phyloP scores from a whole-genome alignment of 1,140 invertebrate genomes.

The Bombus huntii region DNA sequence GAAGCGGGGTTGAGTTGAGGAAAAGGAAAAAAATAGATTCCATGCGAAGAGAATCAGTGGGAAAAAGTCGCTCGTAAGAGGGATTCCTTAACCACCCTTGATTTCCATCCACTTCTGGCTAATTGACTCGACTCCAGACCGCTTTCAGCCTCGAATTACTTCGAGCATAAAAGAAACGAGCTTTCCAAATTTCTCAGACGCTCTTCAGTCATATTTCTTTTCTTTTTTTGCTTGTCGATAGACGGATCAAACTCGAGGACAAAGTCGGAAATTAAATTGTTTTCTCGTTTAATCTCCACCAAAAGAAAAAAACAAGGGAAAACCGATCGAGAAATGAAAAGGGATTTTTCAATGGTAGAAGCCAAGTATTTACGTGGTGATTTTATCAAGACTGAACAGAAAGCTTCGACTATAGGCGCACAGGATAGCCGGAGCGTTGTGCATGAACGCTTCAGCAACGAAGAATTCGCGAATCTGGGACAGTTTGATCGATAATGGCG shows the following conservation, averaged over 20 bases:
- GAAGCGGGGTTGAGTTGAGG: background rate
- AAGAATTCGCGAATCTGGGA: slow-evolving; percentile 57
- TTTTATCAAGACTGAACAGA: background rate
- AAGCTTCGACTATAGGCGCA: background rate
- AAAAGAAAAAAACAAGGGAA: background rate
- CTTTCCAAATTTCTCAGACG: slow-evolving; percentile 33
- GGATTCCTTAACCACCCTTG: slow-evolving; percentile 28
- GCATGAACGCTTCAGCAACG: slow-evolving; percentile 36
- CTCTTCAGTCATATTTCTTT: background rate
- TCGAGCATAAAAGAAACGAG: background rate
- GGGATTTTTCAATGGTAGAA: background rate
- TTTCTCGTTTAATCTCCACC: background rate
- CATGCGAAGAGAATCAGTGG: background rate
- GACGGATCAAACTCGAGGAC: background rate
- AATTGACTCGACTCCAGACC: slow-evolving; percentile 39
- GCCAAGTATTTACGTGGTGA: background rate
- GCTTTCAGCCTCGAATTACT: slow-evolving; percentile 23
- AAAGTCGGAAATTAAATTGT: background rate
- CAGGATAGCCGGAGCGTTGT: background rate
- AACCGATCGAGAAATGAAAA: background rate
- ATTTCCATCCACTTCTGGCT: slow-evolving; percentile 25
- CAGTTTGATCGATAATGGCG: slow-evolving; percentile 65
- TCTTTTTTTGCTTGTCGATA: background rate
- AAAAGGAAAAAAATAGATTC: slow-evolving; percentile 13
- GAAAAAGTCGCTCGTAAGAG: slow-evolving; percentile 18